phyloP scores from a whole-genome alignment of 2,113 vertebrate genomes.

The Chloropsis cyanopogon region DNA sequence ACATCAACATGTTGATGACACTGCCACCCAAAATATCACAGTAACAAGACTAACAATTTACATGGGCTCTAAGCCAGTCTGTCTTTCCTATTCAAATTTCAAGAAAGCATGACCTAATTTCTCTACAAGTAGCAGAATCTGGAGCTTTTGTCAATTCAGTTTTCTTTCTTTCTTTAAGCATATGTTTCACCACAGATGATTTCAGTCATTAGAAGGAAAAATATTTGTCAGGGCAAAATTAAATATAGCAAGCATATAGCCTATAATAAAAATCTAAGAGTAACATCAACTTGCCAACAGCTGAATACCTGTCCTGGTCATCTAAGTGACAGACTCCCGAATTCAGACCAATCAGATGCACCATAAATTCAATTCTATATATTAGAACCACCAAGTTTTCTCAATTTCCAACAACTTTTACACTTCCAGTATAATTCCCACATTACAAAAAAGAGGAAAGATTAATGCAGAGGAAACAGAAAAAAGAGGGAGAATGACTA shows the following conservation, averaged over 20 bases:
- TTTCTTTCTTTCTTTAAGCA: neutral
- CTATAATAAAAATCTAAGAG: neutral
- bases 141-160: neutral
- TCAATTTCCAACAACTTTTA: neutral
- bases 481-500: neutral
- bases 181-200: neutral
- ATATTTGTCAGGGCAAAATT: neutral
- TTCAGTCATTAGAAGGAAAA: neutral
- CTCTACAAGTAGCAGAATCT: neutral
- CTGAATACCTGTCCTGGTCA: neutral
- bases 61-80: neutral
- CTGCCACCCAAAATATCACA: slow-evolving; percentile 37
- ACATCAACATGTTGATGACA: slow-evolving; percentile 43
- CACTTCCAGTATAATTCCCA: neutral
- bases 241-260: neutral
- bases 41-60: slow-evolving; percentile 45
- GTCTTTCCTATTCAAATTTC: slow-evolving; percentile 31
- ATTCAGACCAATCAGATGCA: neutral
- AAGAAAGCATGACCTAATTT: slow-evolving; percentile 28
- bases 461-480: neutral
- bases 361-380: neutral
- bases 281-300: neutral
- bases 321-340: neutral
- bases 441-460: neutral
- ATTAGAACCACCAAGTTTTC: too few relatives aligned